Percentiles rank a stretch among this genome's conserved stretches.
phyloP scores from a whole-genome alignment of 1,140 invertebrate genomes.

The Drosophila rhopaloa region DNA sequence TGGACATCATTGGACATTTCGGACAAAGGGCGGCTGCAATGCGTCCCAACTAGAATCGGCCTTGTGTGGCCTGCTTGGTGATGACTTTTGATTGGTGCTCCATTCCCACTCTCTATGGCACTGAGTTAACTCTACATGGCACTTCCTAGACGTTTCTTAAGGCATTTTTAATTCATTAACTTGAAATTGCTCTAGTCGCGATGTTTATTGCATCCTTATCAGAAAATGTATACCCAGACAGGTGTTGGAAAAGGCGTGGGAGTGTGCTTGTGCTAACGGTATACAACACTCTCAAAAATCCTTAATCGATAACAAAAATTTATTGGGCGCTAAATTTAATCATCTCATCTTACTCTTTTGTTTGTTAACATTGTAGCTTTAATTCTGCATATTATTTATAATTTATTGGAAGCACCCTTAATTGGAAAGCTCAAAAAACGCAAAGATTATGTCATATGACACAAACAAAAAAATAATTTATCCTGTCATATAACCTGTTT shows the following conservation, averaged over 20 bases:
- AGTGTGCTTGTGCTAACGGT: neutral
- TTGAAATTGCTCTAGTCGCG: slow-evolving; percentile 16
- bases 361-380: no score
- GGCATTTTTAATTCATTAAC: slow-evolving; percentile 71
- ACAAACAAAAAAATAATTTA: no score
- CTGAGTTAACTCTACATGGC: slow-evolving; percentile 31
- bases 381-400: no score
- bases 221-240: slow-evolving; percentile 68
- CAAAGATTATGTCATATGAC: no score
- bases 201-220: slow-evolving; percentile 64
- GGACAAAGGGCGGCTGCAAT: slow-evolving; percentile 9
- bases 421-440: no score
- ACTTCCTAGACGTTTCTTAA: slow-evolving; percentile 29
- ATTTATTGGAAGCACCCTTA: no score
- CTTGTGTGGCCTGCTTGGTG: slow-evolving; percentile 16
- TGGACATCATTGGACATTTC: slow-evolving; percentile 82
- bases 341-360: no score
- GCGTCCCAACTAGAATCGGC: slow-evolving; percentile 22
- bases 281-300: neutral
- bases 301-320: neutral
- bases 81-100: slow-evolving; percentile 63
- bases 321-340: neutral
- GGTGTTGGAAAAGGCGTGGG: slow-evolving; percentile 26
- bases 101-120: slow-evolving; percentile 44
- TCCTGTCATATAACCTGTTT: slow-evolving; percentile 7